Evolutionary conservation across 2,888 invertebrate species (phyloP), one percentile per base, ranked within the genome.

Genomic region (Amphipyra tragopoginis): DNA sequence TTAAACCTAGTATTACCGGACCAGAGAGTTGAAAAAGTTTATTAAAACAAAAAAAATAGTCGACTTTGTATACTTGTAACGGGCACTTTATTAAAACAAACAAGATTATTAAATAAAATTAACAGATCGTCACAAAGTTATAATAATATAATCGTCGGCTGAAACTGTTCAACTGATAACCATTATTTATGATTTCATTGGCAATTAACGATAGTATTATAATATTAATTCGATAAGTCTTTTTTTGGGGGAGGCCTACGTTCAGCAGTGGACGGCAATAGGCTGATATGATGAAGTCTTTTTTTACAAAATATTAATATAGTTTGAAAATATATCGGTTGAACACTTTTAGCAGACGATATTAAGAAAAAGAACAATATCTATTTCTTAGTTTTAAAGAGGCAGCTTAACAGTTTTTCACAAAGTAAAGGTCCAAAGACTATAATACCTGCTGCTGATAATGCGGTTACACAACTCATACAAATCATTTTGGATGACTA

Each of bases 401-500:
- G 51, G 67, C 86, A 87, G 49, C 44, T 64, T 3, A 86, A 29
- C 3, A 80, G 44, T 66, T 78, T 88, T 2, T 86, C 85, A 53
- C 85, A 88, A 5, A 84, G 0, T 39, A 87, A n/a, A 0, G 89
- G 89, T 0, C 84, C 83, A 1, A 81, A 26, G 0, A 78, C 65
- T 2, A 89, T 75, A 6, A 82, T 7, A 0, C 80, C 77, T 1
- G 82, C 81, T 10, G 86, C 82, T 9, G 75, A 47, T 3, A 80
- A 0, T 0, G 81, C 82, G 3, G 84, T 82, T 1, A 66, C 60
- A 5, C 72, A 33, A 29, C 68, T 80, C 73, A 89, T 74, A 63
- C 87, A 89, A 76, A 87, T 83, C 87, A 88, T 87, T 52, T 51
- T 80, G 38, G 5, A 39, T n/a, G 36, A 7, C 43, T 61, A 47